Evolutionary conservation across 2,113 vertebrate species (phyloP), one percentile per base, ranked within the genome.

Genomic region (Lycaon pictus): DNA sequence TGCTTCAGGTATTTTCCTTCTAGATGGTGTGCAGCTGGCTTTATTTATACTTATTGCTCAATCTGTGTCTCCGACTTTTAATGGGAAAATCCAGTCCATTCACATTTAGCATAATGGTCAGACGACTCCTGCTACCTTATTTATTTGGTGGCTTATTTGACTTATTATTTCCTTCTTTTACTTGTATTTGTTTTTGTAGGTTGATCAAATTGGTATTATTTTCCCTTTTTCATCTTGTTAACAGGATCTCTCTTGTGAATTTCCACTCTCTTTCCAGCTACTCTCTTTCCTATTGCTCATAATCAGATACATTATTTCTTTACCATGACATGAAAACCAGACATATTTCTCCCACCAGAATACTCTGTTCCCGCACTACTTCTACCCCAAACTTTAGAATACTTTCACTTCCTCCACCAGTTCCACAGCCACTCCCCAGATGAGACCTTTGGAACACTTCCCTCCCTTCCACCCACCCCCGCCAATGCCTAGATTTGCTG

Each of bases 21-120:
- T 83, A 92, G 55, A 97, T 93, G 62, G 71, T 95, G 23, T 93
- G 77, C n/a, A 72, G 55, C 4, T 88, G 62, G 71, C 11, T 81
- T 81, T 53, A 82, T 35, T 90, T 86, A 29, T 56, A 83, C 37
- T 74, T 96, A 91, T 95, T 93, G 82, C 27, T 91, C 94, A 96
- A 58, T 77, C 35, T 63, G 53, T 51, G 43, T 43, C 77, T 86
- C 35, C 88, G 20, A 60, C 63, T 91, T 96, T 77, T 79, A 92
- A 53, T 55, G 29, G 48, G 74, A 76, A 80, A 96, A 95, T 87
- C 72, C 62, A 83, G 11, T 69, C 88, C n/a, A 83, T 89, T 97
- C 25, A 90, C 65, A 53, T 53, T 89, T 87, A 92, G 37, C 35
- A 15, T 74, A 97, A 93, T 71, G 62, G 93, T 32, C 88, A 12